Evolutionary conservation across 1,140 invertebrate species (phyloP), one percentile per base, ranked within the genome.

Genomic region (Cyclina sinensis): DNA sequence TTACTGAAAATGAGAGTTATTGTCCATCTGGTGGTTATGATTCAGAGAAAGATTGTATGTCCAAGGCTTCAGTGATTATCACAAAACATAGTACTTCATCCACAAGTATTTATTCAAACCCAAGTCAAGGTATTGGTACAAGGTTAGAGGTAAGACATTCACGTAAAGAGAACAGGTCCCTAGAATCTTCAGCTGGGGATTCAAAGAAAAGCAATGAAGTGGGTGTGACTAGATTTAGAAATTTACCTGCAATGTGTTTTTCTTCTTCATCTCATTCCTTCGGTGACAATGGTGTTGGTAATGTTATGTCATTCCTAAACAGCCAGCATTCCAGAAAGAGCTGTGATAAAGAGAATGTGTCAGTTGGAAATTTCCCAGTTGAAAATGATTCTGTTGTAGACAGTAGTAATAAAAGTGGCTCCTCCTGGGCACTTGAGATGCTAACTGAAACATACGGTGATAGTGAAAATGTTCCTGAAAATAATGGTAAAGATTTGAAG

Each of bases 181-280:
- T 14, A 4, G 18, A 57, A 21, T 21, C n/a, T 21, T 3, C 51
- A 14, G 18, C 9, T 11, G 51, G 21, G n/a, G n/a, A 57, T 14
- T 57, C 57, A 37, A 73, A 73, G 68, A 16, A 37, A 73, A 35
- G 5, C 3, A 27, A 18, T 27, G 57, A 62, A 62, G n/a, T 1
- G 14, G 24, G n/a, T 27, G 4, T 7, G 0, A 27, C 3, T 9
- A 62, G 57, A 27, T 27, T 62, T 27, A 18, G 27, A 27, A 62
- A 62, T 27, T n/a, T 62, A 62, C 57, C 57, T 24, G n/a, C n/a
- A n/a, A 62, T 62, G 57, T 27, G 37, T 48, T 78, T 78, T 32
- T 78, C 74, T 21, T 81, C 79, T n/a, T 81, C 79, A n/a, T 84
- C 81, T 14, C 51, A 0, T 68, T 84, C 81, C 14, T 84, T 84